Conservation (phyloP, 2,797 vertebrate species). For the Tiaroga cobitis region DNA sequence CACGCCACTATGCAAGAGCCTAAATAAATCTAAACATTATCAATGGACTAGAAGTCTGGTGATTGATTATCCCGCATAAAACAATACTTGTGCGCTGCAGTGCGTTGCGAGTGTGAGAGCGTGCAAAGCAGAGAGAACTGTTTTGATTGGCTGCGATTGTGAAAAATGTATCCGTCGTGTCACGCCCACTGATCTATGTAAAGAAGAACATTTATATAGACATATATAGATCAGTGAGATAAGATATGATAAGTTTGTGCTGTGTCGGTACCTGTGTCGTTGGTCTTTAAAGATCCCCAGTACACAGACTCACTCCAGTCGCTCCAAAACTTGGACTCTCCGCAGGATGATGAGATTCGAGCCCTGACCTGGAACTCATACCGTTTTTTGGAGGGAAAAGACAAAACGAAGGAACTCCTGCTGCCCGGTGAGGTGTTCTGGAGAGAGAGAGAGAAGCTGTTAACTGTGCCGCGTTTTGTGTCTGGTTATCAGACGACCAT, state of each 20-base stretch:
- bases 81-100: background rate
- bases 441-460: background rate
- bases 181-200: no score
- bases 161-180: background rate
- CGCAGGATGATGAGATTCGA: constrained; percentile 69
- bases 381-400: constrained; percentile 67
- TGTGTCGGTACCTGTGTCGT: constrained; percentile 65
- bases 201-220: no score
- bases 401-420: constrained; percentile 63
- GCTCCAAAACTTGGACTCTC: constrained; percentile 80
- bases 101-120: background rate
- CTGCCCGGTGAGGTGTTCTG: accelerated
- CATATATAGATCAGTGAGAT: background rate
- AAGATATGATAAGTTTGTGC: background rate
- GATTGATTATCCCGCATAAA: no score
- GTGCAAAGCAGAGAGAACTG: background rate
- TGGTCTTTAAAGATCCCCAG: constrained; percentile 76
- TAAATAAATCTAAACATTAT: no score
- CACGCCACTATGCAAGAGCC: no score
- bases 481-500: background rate
- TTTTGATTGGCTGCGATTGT: background rate
- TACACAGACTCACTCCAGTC: constrained; percentile 78
- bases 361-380: constrained; percentile 85
- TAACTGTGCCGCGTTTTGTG: background rate
- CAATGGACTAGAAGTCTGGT: no score